A percentile compares a stretch with the other conserved stretches of the same genome.
Conservation (phyloP, 1,140 invertebrate species). For the Papilio dardanus region DNA sequence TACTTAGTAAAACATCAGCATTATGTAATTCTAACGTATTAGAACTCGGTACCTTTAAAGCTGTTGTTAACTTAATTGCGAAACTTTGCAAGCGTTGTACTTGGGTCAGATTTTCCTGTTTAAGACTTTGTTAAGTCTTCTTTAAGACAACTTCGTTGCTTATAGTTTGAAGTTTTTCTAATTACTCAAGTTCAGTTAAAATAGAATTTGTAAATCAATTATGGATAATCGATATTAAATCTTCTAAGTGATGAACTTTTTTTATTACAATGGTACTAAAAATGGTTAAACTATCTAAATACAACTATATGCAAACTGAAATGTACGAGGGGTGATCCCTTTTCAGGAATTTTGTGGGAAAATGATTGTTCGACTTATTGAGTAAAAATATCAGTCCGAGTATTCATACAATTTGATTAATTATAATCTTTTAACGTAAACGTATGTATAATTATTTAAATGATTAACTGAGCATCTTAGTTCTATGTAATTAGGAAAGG, state of each 20-base stretch:
- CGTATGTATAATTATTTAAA: too few relatives aligned
- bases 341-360: too few relatives aligned
- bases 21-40: background rate
- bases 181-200: background rate
- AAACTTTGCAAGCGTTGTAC: slow-evolving; percentile 22
- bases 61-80: slow-evolving; percentile 18
- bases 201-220: background rate
- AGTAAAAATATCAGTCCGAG: too few relatives aligned
- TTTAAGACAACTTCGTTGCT: slow-evolving; percentile 7
- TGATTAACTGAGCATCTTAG: background rate
- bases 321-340: too few relatives aligned
- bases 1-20: background rate
- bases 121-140: slow-evolving; percentile 13
- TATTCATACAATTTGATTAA: too few relatives aligned
- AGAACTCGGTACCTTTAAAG: background rate
- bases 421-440: too few relatives aligned
- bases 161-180: slow-evolving; percentile 1
- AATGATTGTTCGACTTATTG: too few relatives aligned
- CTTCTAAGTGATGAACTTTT: too few relatives aligned
- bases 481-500: background rate
- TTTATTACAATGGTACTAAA: too few relatives aligned
- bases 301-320: too few relatives aligned
- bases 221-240: background rate
- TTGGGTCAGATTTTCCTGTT: slow-evolving; percentile 24
- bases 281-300: too few relatives aligned